Evolutionary conservation across 2,888 invertebrate species (phyloP).

Genomic region (Yponomeuta plumbellus): DNA sequence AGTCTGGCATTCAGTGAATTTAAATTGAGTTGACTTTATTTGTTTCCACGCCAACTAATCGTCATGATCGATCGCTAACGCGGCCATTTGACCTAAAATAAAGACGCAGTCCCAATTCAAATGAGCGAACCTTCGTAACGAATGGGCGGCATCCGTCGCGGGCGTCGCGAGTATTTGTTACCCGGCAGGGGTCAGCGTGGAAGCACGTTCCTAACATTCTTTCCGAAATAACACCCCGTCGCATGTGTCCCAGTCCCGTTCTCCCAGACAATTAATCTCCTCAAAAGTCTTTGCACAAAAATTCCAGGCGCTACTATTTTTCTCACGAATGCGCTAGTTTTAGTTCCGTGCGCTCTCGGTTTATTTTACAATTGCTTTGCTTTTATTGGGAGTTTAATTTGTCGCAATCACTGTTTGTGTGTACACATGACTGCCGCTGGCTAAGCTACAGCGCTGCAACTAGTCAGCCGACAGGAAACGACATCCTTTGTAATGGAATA

Average conservation of each 20-base stretch:
- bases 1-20: background rate
- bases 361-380: background rate
- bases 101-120: slow-evolving; percentile 61
- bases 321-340: slow-evolving; percentile 4
- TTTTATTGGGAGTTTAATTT: slow-evolving; percentile 2
- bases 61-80: background rate
- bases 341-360: background rate
- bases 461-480: background rate
- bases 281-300: slow-evolving; percentile 16
- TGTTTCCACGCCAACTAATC: background rate
- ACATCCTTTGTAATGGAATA: background rate
- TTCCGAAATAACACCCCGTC: slow-evolving; percentile 66
- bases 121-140: slow-evolving; percentile 58
- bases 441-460: background rate
- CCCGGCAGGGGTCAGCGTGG: slow-evolving; percentile 61
- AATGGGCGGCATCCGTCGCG: slow-evolving; percentile 54
- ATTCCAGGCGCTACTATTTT: slow-evolving; percentile 15
- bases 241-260: slow-evolving; percentile 43
- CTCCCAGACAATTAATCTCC: slow-evolving; percentile 11
- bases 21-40: background rate
- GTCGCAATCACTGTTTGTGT: background rate
- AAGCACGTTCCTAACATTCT: slow-evolving; percentile 70
- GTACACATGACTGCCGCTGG: background rate
- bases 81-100: slow-evolving; percentile 37
- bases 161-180: slow-evolving; percentile 49